phyloP scores from a whole-genome alignment of 2,113 vertebrate genomes.

The Hippocampus mohnikei region DNA sequence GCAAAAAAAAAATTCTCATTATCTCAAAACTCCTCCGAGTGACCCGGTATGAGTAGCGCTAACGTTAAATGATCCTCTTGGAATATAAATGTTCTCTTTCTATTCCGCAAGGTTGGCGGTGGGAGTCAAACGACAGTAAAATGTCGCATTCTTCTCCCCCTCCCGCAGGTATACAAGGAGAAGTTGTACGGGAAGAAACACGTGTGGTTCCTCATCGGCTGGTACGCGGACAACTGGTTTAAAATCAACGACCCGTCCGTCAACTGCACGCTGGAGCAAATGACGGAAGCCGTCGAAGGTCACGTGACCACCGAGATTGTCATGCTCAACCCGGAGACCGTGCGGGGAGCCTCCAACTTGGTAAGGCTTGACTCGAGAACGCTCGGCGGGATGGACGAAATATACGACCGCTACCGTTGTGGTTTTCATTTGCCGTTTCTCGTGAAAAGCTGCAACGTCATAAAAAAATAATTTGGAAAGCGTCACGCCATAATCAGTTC shows the following conservation, averaged over 20 bases:
- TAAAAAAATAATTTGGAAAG: no score
- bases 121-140: not conserved
- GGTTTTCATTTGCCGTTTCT: not conserved
- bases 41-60: not conserved
- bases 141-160: not conserved
- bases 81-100: not conserved
- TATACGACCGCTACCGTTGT: no score
- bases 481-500: no score
- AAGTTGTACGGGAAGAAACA: conserved; percentile 90
- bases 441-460: no score
- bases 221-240: conserved; percentile 93
- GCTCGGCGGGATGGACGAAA: not conserved
- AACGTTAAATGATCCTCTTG: not conserved
- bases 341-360: conserved; percentile 87
- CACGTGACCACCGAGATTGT: conserved; percentile 92
- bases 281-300: conserved; percentile 86
- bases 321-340: conserved; percentile 89
- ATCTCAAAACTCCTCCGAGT: not conserved
- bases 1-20: not conserved
- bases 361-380: conserved; percentile 48
- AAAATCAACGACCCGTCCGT: conserved; percentile 85
- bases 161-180: conserved; percentile 84
- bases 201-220: conserved; percentile 90
- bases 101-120: not conserved
- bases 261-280: conserved; percentile 88